These are phyloP conservation scores for Hypotaenidia okinawae DNA, from an alignment of 2,797 vertebrate genomes.

Conservation along the genomic window DNA sequence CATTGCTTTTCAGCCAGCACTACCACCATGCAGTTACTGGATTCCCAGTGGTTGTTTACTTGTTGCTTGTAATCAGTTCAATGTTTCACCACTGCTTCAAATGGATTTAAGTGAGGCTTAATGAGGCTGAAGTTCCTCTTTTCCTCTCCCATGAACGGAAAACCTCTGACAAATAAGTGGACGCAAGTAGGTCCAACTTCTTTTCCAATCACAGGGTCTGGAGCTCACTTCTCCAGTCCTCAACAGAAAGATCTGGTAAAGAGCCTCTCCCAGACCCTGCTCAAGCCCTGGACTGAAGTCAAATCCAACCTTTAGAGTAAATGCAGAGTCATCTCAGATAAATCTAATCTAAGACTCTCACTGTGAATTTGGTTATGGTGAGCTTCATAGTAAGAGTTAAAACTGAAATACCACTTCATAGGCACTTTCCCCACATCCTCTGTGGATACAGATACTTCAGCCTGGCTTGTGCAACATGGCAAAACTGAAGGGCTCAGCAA, in stretches of 20 bases:
- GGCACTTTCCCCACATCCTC: background rate
- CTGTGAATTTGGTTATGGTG: background rate
- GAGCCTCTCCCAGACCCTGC: background rate
- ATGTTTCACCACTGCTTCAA: background rate
- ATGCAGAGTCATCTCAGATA: background rate
- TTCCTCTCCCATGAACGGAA: background rate
- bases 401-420: background rate
- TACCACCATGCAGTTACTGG: background rate
- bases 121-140: background rate
- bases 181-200: background rate
- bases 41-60: background rate
- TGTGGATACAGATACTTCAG: background rate
- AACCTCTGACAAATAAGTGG: background rate
- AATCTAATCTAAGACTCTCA: background rate
- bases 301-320: background rate
- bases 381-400: background rate
- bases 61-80: constrained; percentile 2
- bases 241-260: background rate
- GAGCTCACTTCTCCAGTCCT: background rate
- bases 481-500: constrained; percentile 16
- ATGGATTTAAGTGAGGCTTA: constrained; percentile 12
- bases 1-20: background rate
- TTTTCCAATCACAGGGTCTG: background rate
- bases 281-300: background rate
- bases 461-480: background rate